Conservation (phyloP, 2,888 invertebrate genomes). For the Phengaris alcon region DNA sequence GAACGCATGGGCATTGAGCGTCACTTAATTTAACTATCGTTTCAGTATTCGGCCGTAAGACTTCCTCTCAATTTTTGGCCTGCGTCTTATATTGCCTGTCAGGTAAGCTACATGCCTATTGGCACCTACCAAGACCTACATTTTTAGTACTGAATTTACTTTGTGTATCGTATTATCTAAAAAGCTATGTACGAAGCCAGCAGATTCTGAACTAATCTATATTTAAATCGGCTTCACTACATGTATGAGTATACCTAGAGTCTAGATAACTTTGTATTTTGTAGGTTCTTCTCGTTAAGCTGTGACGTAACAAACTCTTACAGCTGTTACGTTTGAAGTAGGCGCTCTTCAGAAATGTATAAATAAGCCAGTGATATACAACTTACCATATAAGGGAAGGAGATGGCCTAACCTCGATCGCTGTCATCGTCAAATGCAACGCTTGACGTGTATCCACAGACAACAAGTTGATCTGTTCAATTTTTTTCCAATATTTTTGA, state of each 20-base stretch:
- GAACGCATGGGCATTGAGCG: no score
- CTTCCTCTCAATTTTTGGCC: no score
- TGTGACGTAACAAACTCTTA: constrained; percentile 66
- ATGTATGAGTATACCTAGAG: constrained; percentile 41
- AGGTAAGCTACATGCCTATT: no score
- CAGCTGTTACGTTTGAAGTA: constrained; percentile 59
- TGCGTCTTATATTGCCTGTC: no score
- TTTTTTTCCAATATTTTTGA: constrained; percentile 10
- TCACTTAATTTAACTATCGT: no score
- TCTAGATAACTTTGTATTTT: constrained; percentile 44
- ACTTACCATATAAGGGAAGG: constrained; percentile 66
- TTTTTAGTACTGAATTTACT: neutral
- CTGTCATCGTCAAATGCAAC: constrained; percentile 68
- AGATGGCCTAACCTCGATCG: constrained; percentile 65
- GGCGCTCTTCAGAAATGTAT: constrained; percentile 51
- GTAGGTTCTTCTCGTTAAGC: constrained; percentile 58
- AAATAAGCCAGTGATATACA: constrained; percentile 62
- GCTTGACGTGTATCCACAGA: constrained; percentile 61
- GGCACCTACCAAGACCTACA: no score
- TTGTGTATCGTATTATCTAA: neutral
- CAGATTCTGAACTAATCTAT: constrained; percentile 38
- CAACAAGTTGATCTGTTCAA: constrained; percentile 54
- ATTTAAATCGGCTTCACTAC: constrained; percentile 44
- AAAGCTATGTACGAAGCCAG: constrained; percentile 4
- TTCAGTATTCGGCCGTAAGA: no score